Percentiles rank a stretch among this genome's conserved stretches.
These are phyloP conservation scores for Aquatica leii DNA, from an alignment of 2,888 invertebrate species.

Conservation along the genomic window DNA sequence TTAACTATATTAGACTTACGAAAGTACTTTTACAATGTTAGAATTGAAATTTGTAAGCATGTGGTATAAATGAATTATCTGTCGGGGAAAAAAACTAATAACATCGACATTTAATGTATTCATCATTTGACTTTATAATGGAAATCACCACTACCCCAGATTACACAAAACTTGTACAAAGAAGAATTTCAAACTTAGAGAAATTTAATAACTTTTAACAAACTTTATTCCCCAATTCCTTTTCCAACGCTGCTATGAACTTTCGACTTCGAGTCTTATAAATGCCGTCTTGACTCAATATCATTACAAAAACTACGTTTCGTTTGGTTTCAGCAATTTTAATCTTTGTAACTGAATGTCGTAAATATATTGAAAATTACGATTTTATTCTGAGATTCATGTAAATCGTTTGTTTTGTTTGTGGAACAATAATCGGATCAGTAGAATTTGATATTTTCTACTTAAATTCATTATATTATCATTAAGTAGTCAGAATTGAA, in stretches of 20 bases:
- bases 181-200: slow-evolving; percentile 6
- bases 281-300: slow-evolving; percentile 11
- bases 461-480: no score
- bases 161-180: slow-evolving; percentile 12
- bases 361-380: slow-evolving; percentile 5
- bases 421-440: no score
- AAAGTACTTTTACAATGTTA: no score
- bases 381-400: neutral
- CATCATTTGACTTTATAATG: slow-evolving; percentile 7
- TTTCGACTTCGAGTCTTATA: slow-evolving; percentile 9
- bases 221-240: slow-evolving; percentile 13
- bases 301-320: slow-evolving; percentile 11
- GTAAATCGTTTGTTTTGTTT: neutral
- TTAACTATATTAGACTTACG: no score
- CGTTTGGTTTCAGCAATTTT: slow-evolving; percentile 10
- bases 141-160: slow-evolving; percentile 7
- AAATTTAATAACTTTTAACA: slow-evolving; percentile 2
- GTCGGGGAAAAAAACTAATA: no score
- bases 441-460: no score
- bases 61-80: no score
- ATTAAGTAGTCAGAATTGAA: no score
- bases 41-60: no score
- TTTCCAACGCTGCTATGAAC: slow-evolving; percentile 2
- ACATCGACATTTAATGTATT: slow-evolving; percentile 3
- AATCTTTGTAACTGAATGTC: slow-evolving; percentile 3